phyloP scores from a whole-genome alignment of 2,113 vertebrate species.

The Phocoena sinus region DNA sequence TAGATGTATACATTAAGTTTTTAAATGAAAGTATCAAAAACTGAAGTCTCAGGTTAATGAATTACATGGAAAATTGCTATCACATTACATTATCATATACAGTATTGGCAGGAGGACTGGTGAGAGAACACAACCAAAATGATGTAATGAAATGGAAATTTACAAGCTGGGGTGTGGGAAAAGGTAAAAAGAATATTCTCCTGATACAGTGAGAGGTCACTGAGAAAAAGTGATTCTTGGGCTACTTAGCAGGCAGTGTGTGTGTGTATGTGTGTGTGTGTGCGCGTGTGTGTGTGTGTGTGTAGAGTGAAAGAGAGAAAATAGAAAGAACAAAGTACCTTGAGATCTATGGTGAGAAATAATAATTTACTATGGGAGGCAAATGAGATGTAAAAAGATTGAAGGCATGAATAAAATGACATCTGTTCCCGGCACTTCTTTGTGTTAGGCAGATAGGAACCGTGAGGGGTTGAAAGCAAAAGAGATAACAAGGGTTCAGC shows the following conservation, averaged over 20 bases:
- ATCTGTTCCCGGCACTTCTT: neutral
- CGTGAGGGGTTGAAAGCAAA: neutral
- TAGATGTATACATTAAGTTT: neutral
- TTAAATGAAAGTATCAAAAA: slow-evolving; percentile 22
- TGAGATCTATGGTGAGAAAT: neutral
- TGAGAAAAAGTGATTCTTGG: neutral
- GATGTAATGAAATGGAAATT: slow-evolving; percentile 1
- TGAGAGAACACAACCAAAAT: neutral
- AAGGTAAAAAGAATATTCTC: neutral
- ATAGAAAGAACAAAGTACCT: neutral
- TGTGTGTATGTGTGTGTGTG: neutral
- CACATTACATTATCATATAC: neutral
- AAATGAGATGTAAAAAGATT: neutral
- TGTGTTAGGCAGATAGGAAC: neutral
- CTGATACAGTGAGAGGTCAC: neutral
- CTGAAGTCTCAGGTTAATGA: neutral
- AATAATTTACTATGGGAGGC: neutral
- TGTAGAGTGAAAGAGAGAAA: neutral
- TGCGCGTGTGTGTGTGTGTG: neutral
- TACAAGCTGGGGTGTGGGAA: neutral
- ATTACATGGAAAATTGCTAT: slow-evolving; percentile 24
- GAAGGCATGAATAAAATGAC: neutral
- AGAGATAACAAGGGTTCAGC: neutral
- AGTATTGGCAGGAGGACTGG: neutral
- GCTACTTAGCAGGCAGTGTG: neutral